A percentile compares a stretch with the other conserved stretches of the same genome.
phyloP scores from a whole-genome alignment of 2,797 vertebrate species.

The Acridotheres tristis region DNA sequence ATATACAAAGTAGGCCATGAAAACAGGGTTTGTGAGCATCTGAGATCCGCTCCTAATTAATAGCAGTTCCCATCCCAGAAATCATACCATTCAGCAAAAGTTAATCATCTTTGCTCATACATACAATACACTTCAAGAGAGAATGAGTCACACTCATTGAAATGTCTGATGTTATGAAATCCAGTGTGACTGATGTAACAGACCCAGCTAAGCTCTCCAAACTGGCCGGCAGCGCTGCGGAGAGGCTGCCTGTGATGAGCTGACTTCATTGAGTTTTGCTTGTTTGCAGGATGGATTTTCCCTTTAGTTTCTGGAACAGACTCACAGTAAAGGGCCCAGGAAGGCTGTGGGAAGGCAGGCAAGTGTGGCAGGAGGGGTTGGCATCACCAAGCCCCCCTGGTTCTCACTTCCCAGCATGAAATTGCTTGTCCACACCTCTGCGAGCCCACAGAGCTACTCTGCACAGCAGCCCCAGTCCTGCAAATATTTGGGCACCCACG shows the following conservation, averaged over 20 bases:
- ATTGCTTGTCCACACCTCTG: not conserved
- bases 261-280: not conserved
- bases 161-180: constrained; percentile 68
- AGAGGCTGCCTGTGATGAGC: not conserved
- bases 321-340: not conserved
- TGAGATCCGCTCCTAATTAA: constrained; percentile 67
- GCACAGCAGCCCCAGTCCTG: not conserved
- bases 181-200: constrained; percentile 64
- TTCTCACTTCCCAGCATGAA: not conserved
- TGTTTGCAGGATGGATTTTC: not conserved
- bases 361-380: not conserved
- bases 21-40: constrained; percentile 46
- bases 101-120: constrained; percentile 70
- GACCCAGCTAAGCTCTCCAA: constrained; percentile 51
- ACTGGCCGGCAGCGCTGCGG: not conserved
- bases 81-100: constrained; percentile 72
- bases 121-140: constrained; percentile 61
- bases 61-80: constrained; percentile 61
- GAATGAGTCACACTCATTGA: constrained; percentile 68
- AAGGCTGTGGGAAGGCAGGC: not conserved
- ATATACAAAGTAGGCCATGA: constrained; percentile 56
- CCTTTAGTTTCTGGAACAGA: not conserved
- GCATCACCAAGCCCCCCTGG: accelerated
- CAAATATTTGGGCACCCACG: accelerated
- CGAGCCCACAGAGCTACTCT: not conserved